Percentiles rank a stretch among this genome's conserved stretches.
Evolutionary conservation across 2,888 invertebrate genomes (phyloP).

Genomic region (Odontocolon sp.): DNA sequence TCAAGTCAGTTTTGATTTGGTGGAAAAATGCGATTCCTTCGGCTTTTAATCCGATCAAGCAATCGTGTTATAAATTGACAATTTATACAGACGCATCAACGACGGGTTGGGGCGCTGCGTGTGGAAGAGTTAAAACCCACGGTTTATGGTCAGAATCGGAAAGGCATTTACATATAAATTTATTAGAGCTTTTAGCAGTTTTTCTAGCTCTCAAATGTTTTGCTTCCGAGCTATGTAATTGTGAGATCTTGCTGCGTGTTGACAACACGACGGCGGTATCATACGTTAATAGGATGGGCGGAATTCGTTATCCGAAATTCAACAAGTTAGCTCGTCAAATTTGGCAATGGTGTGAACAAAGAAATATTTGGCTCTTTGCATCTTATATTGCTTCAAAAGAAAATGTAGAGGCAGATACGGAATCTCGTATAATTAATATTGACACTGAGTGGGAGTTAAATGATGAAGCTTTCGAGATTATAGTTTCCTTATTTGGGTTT

Average conservation of each 20-base stretch:
- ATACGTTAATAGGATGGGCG: constrained; percentile 31
- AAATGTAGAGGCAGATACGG: constrained; percentile 65
- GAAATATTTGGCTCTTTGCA: constrained; percentile 65
- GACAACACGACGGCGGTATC: constrained; percentile 32
- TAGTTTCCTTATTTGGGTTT: constrained; percentile 24
- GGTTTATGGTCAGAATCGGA: constrained; percentile 23
- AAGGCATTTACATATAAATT: constrained; percentile 8
- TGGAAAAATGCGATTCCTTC: constrained; percentile 4
- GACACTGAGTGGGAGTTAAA: constrained; percentile 62
- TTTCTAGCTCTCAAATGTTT: constrained; percentile 8
- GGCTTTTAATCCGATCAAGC: constrained; percentile 28
- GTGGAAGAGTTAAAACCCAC: neutral
- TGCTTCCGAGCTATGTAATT: neutral
- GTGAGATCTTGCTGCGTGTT: constrained; percentile 1
- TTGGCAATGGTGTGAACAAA: constrained; percentile 55
- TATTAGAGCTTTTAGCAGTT: constrained; percentile 6
- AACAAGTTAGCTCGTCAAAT: constrained; percentile 52
- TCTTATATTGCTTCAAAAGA: constrained; percentile 72
- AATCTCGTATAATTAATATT: constrained; percentile 60
- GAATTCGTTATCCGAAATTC: constrained; percentile 16
- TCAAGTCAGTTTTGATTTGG: constrained; percentile 29
- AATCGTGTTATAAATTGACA: neutral
- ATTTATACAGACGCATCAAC: constrained; percentile 35
- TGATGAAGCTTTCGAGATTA: constrained; percentile 7
- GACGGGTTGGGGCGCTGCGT: constrained; percentile 30